Evolutionary conservation across 2,797 vertebrate species (phyloP), one percentile per base, ranked within the genome.

Genomic region (Melopsittacus undulatus): DNA sequence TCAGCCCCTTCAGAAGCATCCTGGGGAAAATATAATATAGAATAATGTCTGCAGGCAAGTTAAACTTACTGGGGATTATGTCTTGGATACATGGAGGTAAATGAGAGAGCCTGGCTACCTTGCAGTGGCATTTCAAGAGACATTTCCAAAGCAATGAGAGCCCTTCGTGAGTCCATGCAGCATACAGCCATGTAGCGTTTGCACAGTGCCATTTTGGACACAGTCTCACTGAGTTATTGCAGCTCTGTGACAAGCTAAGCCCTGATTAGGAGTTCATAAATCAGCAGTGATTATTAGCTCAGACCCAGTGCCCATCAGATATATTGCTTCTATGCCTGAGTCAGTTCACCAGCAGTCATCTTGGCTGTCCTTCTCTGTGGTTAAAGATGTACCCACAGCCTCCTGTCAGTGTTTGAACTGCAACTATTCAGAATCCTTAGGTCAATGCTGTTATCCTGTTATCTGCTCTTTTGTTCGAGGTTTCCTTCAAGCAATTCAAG

Each of bases 161-260:
- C 34, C 10, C 9, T 42, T 62, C 3, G 0, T 69, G 34, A 23
- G 26, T 36, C 51, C 36, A 24, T 0, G 11, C 4, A 5, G 36
- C 69, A 48, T 1, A 5, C 81, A 85, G 32, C 14, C n/a, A 23
- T 9, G 23, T 54, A 69, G 21, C 14, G 14, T 64, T 52, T 69
- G 45, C 36, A 48, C 11, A 66, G 21, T 2, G 1, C 11, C 0
- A 0, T 34, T 87, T 74, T 91, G 64, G 68, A 94, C 13, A 43
- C n/a, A 80, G 34, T 11, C 18, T 82, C 45, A 5, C 46, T 51
- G 78, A 63, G 36, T 83, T 85, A 59, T 48, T 11, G 3, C 17
- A 68, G 14, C 30, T 45, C 21, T 49, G 51, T 74, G 57, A 80
- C 61, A 74, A 89, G 42, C 23, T 83, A 94, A 89, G 3, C 56